These are phyloP conservation scores for Cavia porcellus DNA, from an alignment of 2,113 vertebrate species.

Conservation along the genomic window DNA sequence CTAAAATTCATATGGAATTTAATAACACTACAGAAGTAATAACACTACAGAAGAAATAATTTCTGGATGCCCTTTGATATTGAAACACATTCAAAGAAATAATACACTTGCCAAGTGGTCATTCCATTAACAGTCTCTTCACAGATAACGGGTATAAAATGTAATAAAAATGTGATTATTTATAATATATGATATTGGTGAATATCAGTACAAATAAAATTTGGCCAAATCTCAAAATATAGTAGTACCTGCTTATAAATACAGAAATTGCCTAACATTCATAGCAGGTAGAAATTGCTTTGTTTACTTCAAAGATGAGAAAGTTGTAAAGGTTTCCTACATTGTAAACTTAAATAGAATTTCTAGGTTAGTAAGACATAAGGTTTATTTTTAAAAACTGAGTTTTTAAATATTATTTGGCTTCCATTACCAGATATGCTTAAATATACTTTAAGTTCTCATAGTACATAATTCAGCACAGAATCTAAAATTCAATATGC, in stretches of 20 bases:
- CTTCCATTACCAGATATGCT: neutral
- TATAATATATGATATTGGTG: neutral
- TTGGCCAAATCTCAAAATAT: neutral
- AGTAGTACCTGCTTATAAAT: neutral
- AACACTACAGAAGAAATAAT: neutral
- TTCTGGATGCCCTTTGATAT: neutral
- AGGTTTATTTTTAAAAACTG: neutral
- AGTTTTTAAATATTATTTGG: neutral
- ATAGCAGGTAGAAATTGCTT: neutral
- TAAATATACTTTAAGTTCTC: neutral
- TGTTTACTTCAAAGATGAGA: slow-evolving; percentile 38
- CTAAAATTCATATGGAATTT: neutral
- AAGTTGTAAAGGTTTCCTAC: neutral
- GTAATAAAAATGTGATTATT: neutral
- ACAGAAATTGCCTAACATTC: neutral
- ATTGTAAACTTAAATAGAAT: neutral
- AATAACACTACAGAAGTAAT: no score
- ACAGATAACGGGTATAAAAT: neutral
- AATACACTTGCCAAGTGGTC: neutral
- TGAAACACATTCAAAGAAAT: neutral
- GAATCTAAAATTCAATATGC: neutral
- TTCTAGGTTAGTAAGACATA: neutral
- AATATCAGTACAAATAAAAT: slow-evolving; percentile 9
- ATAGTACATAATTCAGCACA: neutral
- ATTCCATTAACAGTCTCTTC: neutral